phyloP scores from a whole-genome alignment of 2,888 invertebrate species.

The Latrodectus elegans region DNA sequence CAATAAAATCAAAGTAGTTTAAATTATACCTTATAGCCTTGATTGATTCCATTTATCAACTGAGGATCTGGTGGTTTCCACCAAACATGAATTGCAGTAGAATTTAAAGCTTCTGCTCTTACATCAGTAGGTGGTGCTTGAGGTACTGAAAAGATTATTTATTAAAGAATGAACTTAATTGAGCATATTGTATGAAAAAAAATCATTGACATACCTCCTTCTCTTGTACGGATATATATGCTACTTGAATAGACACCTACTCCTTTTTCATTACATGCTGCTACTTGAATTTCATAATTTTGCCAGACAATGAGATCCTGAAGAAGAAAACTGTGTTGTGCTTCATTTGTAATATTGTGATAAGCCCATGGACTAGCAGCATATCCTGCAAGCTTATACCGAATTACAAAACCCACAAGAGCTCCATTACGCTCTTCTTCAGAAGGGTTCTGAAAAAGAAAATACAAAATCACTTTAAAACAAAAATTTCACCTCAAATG shows the following conservation, averaged over 20 bases:
- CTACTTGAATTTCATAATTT: slow-evolving; percentile 96
- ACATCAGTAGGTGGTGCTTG: slow-evolving; percentile 92
- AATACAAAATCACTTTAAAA: not conserved
- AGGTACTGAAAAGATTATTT: slow-evolving; percentile 78
- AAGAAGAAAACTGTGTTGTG: slow-evolving; percentile 91
- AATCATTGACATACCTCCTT: slow-evolving; percentile 81
- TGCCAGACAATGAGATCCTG: slow-evolving; percentile 97
- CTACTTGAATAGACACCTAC: slow-evolving; percentile 93
- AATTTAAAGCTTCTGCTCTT: slow-evolving; percentile 85
- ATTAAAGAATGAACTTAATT: too few species aligned
- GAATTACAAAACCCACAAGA: slow-evolving; percentile 92
- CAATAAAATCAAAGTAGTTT: slow-evolving; percentile 10
- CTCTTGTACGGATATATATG: slow-evolving; percentile 94
- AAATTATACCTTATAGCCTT: slow-evolving; percentile 85
- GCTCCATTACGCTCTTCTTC: slow-evolving; percentile 96
- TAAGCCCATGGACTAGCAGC: slow-evolving; percentile 90
- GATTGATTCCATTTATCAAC: slow-evolving; percentile 98
- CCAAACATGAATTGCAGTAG: slow-evolving; percentile 83
- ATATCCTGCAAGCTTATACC: slow-evolving; percentile 93
- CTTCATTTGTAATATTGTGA: slow-evolving; percentile 93
- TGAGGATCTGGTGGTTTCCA: slow-evolving; percentile 99
- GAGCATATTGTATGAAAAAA: not conserved
- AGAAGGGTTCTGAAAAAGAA: slow-evolving; percentile 82
- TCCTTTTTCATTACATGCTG: slow-evolving; percentile 97
- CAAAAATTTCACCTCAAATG: not conserved